Conservation (phyloP, 2,888 invertebrate species). For the Aphidius colemani region DNA sequence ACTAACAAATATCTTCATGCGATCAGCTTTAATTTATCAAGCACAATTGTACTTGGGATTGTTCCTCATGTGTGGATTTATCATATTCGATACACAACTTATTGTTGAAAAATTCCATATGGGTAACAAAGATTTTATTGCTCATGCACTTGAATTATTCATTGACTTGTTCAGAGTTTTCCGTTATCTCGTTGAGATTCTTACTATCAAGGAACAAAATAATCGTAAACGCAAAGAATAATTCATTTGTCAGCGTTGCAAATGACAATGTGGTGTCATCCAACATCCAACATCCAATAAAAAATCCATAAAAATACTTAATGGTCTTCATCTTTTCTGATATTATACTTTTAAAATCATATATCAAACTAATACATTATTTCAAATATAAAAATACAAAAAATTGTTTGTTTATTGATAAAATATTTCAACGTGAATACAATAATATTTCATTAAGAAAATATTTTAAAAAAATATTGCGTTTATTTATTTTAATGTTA, state of each 20-base stretch:
- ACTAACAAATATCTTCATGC: conserved; percentile 84
- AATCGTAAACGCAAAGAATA: conserved; percentile 53
- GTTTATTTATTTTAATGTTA: no score
- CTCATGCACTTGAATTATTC: conserved; percentile 91
- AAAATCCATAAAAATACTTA: conserved; percentile 54
- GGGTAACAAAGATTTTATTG: conserved; percentile 91
- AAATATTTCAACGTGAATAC: neutral
- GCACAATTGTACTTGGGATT: conserved; percentile 86
- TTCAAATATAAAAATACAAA: conserved; percentile 39
- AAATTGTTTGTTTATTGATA: conserved; percentile 42
- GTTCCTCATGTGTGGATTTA: conserved; percentile 90
- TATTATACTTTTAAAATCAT: conserved; percentile 44
- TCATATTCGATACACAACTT: conserved; percentile 96
- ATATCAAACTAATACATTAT: conserved; percentile 42
- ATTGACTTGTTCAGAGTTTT: conserved; percentile 94
- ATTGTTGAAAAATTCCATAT: conserved; percentile 90
- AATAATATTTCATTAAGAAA: no score
- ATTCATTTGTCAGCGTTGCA: conserved; percentile 31
- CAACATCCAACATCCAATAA: conserved; percentile 41
- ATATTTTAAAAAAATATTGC: no score
- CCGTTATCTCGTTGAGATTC: conserved; percentile 86
- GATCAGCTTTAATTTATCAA: conserved; percentile 80
- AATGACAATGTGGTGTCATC: conserved; percentile 35
- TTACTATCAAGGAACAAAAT: conserved; percentile 74
- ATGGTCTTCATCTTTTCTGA: conserved; percentile 57